Base-by-base conservation (phyloP, 2,888 invertebrate genomes). In the Chaitophorus viminalis region DNA sequence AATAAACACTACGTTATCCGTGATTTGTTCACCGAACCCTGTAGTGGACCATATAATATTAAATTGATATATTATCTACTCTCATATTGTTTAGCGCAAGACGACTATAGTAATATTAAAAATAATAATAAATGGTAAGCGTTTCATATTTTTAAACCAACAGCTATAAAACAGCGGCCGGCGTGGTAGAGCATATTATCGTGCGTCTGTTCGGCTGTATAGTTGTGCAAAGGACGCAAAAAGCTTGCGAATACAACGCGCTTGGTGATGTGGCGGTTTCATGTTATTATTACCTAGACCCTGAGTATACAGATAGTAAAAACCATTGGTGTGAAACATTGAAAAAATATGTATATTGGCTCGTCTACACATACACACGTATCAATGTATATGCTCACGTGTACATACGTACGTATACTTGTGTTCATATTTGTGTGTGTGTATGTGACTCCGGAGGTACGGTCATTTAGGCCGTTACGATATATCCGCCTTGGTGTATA, bases 401-500 rank as follows among this genome's bases (percentile, higher is more conserved):
- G 11, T 46, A 1, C 11, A 39, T 5, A 46, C 46, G 46, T 14
- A 3, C 3, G 46, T 14, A 70, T 14, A 17, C 18, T 17, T 31
- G 21, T 60, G 60, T 60, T 3, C 18, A 60, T 8, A 8, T 25
- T 18, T 21, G 60, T 60, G 60, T 60, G 25, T 60, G 60, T 60
- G 6, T 8, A 6, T 60, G 8, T 8, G 60, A 5, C 60, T 60
- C 21, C 2, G 39, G n/a, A 14, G 83, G 39, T 83, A 75, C 68
- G 68, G 84, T 68, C 65, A n/a, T 82, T 82, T 54, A 65, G 52
- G 52, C 46, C 74, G 54, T 82, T 18, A 33, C 46, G 65, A 78
- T 85, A 31, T 70, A 78, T 85, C 76, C 85, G 18, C 76, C 85
- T n/a, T 52, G 85, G 33, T 25, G 72, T 78, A n/a, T 77, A 74